phyloP scores from a whole-genome alignment of 2,797 vertebrate genomes.

The Discoglossus pictus region DNA sequence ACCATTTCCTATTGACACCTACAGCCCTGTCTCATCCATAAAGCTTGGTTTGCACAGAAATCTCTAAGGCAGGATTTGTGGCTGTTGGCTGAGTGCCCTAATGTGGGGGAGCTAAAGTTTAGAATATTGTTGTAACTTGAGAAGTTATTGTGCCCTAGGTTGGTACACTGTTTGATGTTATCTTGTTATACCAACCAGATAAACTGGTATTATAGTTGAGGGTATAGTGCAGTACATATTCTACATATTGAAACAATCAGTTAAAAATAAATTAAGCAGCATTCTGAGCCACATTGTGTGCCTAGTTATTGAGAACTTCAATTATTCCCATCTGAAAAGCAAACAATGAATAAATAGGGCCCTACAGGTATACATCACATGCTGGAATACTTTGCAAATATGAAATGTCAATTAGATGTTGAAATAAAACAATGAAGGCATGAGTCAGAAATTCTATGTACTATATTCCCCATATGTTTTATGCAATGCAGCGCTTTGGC shows the following conservation, averaged over 20 bases:
- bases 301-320: conserved; percentile 44
- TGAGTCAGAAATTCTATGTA: conserved; percentile 38
- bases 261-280: conserved; percentile 49
- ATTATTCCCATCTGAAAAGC: conserved; percentile 44
- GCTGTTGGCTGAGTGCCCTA: no score
- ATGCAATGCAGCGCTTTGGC: conserved; percentile 9
- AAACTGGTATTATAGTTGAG: conserved; percentile 31
- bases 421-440: conserved; percentile 29
- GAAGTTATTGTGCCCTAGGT: no score
- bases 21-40: no score
- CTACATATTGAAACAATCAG: conserved; percentile 40
- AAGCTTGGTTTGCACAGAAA: no score
- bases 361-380: conserved; percentile 23
- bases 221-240: conserved; percentile 33
- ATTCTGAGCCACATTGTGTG: conserved; percentile 33
- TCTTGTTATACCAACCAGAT: conserved; percentile 6
- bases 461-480: conserved; percentile 11
- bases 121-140: no score
- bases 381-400: not conserved
- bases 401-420: conserved; percentile 27
- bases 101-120: no score
- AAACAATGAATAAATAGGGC: conserved; percentile 27
- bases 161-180: no score
- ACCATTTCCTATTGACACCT: no score
- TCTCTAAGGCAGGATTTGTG: no score